Base-by-base conservation (phyloP, 2,797 vertebrate genomes). In the Sphenodon punctatus region DNA sequence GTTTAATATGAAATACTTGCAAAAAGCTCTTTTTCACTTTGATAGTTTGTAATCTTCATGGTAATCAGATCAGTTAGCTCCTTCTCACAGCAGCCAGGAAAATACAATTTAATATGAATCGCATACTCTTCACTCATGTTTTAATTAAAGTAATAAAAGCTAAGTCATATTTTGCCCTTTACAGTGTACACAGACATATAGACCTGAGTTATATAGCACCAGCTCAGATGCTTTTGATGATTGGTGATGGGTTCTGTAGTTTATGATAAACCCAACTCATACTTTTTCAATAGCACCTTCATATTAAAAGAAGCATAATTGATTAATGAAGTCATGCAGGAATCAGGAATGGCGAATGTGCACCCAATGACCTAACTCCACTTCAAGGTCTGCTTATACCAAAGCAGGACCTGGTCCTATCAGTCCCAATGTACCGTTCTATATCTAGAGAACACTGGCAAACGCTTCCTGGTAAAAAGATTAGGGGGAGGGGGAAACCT, bases 91-190 rank as follows among this genome's bases (percentile, higher is more conserved):
- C 87, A 92, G 94, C 80, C 66, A 93, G 91, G 58, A 58, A 91
- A 94, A 94, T 80, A 92, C 92, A 92, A 90, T 95, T 92, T 92
- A 93, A 93, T 95, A 84, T 75, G 92, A 94, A 90, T 85, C 75
- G 67, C 75, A 41, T 85, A 91, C 81, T 94, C 92, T 90, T 95
- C 90, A 83, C 89, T 90, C 88, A 69, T 86, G 93, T 94, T 96
- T 96, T 95, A 95, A 96, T 96, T 96, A 95, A 96, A 95, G 93
- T 93, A 93, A 94, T 94, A 94, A 95, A 94, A 94, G 86, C 86
- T 86, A 55, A 82, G 83, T 91, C 86, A 70, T 92, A 84, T 90
- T 95, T 93, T 95, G 93, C 90, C 94, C 93, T 95, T 96, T 95
- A 60, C 34, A 79, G 69, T 58, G 90, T 89, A 92, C 85, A 91